Base-by-base conservation (phyloP, 2,797 vertebrate genomes). In the Miopithecus talapoin region DNA sequence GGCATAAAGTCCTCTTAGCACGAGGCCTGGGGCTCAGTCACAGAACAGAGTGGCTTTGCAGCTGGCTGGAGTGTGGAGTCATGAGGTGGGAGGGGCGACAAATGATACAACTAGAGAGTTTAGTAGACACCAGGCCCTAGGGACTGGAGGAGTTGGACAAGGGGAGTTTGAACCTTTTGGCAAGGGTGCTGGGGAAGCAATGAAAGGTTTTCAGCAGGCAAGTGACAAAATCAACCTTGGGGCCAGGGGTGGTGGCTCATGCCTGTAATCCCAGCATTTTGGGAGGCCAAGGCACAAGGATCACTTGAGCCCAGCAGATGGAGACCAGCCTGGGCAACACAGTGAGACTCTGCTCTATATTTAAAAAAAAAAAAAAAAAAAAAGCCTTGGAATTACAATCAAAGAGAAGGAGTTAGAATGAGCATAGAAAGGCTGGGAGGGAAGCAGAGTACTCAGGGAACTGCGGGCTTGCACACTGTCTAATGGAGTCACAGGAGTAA, bases 391-490 rank as follows among this genome's bases (percentile, higher is more conserved):
- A 68, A n/a, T 68, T 68, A 68, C 61, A 68, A 9, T 68, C 33
- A 68, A 17, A 72, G n/a, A 72, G n/a, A 39, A 39, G 68, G n/a
- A 39, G 68, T 39, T 10, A 36, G n/a, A 33, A 72, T 72, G n/a
- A 72, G 19, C 17, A 3, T 12, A 12, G n/a, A 39, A 21, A 22
- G 68, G 8, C n/a, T 36, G n/a, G 33, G 24, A 53, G 41, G 14
- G 39, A 85, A 22, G 39, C 88, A n/a, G 68, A 70, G 72, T 21
- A 36, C 11, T 39, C 46, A 57, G 48, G 28, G 41, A 46, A 7
- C 43, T 24, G 24, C 0, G 24, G 13, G 17, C 0, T 0, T 10
- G 22, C 33, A 61, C 41, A 2, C 7, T 28, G n/a, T 43, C 43
- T 39, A 8, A 19, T 9, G 64, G 85, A 28, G 76, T 21, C 57